phyloP scores from a whole-genome alignment of 2,888 invertebrate species.

The Rutpela maculata region DNA sequence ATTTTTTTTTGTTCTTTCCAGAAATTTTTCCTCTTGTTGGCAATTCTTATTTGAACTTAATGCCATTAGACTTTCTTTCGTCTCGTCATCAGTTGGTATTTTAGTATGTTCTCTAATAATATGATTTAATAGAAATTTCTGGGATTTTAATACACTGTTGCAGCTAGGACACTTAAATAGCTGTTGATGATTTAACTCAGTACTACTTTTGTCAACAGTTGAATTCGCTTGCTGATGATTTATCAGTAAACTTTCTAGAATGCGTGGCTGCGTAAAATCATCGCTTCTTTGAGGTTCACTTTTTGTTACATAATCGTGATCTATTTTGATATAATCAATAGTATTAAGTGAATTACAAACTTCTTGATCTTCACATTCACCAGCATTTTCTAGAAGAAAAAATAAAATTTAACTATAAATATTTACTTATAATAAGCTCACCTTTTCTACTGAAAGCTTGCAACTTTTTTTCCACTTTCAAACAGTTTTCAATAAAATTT shows the following conservation, averaged over 20 bases:
- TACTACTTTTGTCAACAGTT: not conserved
- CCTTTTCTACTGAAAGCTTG: not conserved
- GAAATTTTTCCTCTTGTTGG: not conserved
- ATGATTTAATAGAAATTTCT: not conserved
- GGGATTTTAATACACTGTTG: not conserved
- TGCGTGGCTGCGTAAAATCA: not conserved
- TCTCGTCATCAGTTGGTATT: not conserved
- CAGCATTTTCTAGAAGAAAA: slow-evolving; percentile 41
- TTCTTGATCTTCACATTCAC: slow-evolving; percentile 15
- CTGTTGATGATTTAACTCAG: not conserved
- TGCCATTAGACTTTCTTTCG: not conserved
- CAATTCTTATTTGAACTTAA: not conserved
- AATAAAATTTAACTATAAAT: not conserved
- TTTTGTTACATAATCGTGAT: not conserved
- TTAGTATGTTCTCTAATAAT: not conserved
- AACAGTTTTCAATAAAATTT: slow-evolving; percentile 14
- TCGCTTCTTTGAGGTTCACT: not conserved
- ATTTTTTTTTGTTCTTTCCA: not conserved
- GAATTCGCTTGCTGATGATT: not conserved
- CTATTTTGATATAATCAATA: not conserved
- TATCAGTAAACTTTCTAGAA: not conserved
- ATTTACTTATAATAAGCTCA: not conserved
- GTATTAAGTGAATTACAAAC: not conserved
- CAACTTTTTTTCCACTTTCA: slow-evolving; percentile 9
- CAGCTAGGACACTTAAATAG: not conserved